These are phyloP conservation scores for Teleiodes luculella DNA, from an alignment of 2,888 invertebrate genomes.

Conservation along the genomic window DNA sequence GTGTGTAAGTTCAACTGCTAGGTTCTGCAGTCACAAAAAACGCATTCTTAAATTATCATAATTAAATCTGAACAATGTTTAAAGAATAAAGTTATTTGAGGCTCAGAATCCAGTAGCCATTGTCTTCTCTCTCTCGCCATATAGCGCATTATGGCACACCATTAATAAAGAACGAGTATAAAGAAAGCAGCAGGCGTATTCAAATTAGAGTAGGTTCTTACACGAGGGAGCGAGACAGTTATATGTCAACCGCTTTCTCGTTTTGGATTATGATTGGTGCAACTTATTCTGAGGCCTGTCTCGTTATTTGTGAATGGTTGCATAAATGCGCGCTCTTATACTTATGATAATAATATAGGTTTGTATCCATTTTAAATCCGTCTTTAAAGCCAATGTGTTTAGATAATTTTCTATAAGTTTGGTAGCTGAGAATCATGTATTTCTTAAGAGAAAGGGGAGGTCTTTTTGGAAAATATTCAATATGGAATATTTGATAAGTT, in stretches of 20 bases:
- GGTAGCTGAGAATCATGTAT: not conserved
- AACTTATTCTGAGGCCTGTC: not conserved
- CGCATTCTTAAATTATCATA: too few relatives aligned
- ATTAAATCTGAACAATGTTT: not conserved
- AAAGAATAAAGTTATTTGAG: not conserved
- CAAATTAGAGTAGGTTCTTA: too few relatives aligned
- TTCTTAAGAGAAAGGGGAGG: not conserved
- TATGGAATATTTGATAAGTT: too few relatives aligned
- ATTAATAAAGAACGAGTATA: not conserved
- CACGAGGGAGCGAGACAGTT: not conserved
- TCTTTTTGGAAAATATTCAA: not conserved
- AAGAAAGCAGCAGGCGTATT: not conserved
- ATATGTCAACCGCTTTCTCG: not conserved
- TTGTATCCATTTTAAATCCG: not conserved
- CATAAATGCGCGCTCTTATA: not conserved
- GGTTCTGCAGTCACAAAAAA: not conserved
- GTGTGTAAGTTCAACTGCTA: conserved; percentile 3
- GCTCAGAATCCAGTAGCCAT: not conserved
- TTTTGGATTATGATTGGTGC: not conserved
- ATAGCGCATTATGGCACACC: not conserved
- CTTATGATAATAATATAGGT: conserved; percentile 1
- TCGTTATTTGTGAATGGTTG: not conserved
- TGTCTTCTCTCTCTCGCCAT: conserved; percentile 2
- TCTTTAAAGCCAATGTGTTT: conserved; percentile 3
- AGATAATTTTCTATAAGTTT: conserved; percentile 2